Conservation (phyloP, 1,140 invertebrate genomes). For the Megathymus violae region DNA sequence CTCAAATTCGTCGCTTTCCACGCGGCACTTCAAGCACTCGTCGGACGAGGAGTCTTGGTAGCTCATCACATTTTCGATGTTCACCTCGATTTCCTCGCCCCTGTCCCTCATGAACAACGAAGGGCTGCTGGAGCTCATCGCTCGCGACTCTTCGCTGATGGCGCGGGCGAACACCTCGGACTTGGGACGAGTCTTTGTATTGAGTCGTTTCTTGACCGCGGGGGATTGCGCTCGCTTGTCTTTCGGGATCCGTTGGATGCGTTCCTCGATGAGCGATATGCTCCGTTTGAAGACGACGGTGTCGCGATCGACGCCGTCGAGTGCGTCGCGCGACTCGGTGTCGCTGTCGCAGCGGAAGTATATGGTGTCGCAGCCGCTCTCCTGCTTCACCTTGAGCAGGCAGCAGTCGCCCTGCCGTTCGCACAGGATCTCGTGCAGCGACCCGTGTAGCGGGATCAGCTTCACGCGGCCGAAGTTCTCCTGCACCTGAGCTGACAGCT, state of each 20-base stretch:
- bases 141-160: constrained; percentile 48
- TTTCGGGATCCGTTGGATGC: constrained; percentile 66
- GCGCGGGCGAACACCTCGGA: constrained; percentile 60
- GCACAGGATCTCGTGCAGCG: constrained; percentile 76
- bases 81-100: constrained; percentile 68
- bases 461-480: constrained; percentile 77
- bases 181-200: constrained; percentile 58
- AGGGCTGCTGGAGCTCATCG: constrained; percentile 68
- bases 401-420: constrained; percentile 79
- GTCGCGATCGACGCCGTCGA: constrained; percentile 58
- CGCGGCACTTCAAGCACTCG: constrained; percentile 63
- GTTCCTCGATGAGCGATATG: constrained; percentile 67
- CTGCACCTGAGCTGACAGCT: constrained; percentile 75
- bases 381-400: constrained; percentile 74
- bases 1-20: constrained; percentile 71
- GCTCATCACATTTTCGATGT: constrained; percentile 70
- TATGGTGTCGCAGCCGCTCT: constrained; percentile 71
- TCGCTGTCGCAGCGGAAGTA: constrained; percentile 73
- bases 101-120: constrained; percentile 50
- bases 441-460: constrained; percentile 72
- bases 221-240: constrained; percentile 37
- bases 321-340: constrained; percentile 60
- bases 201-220: constrained; percentile 39
- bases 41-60: constrained; percentile 78
- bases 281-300: constrained; percentile 73